A percentile compares a stretch with the other conserved stretches of the same genome.
Evolutionary conservation across 64 coral and sea anemone species (phyloP).

Genomic region (Anthopleura sola): DNA sequence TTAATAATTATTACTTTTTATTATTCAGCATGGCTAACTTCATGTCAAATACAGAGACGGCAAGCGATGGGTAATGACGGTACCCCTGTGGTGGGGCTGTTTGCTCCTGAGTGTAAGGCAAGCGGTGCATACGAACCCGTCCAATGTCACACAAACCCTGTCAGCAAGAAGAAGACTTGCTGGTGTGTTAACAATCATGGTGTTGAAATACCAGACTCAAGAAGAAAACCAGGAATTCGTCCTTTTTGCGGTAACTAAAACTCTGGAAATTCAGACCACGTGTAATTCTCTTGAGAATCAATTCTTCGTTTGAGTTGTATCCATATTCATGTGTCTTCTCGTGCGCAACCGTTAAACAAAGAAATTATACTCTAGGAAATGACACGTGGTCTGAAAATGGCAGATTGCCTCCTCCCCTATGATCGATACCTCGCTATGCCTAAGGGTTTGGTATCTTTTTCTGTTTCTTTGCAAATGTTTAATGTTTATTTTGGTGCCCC

Average conservation of each 20-base stretch:
- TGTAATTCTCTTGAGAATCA: too few relatives aligned
- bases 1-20: neutral
- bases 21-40: conserved; percentile 35
- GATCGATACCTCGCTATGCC: too few relatives aligned
- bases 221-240: conserved; percentile 11
- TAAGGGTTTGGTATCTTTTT: too few relatives aligned
- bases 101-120: conserved; percentile 50
- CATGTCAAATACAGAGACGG: conserved; percentile 43
- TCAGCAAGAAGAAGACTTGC: neutral
- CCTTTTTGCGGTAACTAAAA: conserved; percentile 9
- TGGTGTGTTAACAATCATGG: conserved; percentile 48
- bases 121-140: conserved; percentile 23
- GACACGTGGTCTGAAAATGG: neutral
- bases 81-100: conserved; percentile 40
- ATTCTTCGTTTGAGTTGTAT: too few relatives aligned
- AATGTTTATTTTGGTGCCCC: too few relatives aligned
- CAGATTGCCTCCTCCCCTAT: too few relatives aligned
- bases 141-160: conserved; percentile 40
- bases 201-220: conserved; percentile 33
- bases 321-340: neutral
- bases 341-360: neutral
- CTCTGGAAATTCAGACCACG: too few relatives aligned
- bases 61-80: conserved; percentile 34
- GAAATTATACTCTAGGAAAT: neutral
- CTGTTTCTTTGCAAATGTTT: too few relatives aligned